Conservation (phyloP, 1,140 invertebrate species). For the Microplitis demolitor region DNA sequence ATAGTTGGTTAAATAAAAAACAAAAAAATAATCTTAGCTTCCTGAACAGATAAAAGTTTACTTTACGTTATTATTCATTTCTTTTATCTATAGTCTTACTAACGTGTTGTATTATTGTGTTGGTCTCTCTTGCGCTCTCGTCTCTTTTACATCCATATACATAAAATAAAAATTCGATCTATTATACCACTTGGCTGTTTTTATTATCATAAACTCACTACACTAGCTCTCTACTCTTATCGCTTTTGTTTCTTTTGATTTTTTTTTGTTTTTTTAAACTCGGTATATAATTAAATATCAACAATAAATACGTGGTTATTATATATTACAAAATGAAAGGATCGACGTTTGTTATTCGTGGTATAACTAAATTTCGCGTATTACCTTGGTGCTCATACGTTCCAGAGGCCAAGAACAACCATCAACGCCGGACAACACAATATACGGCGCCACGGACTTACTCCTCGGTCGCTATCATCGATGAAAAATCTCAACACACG, state of each 20-base stretch:
- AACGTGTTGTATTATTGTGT: not conserved
- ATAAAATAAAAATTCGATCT: no score
- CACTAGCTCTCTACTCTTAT: not conserved
- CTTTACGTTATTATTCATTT: no score
- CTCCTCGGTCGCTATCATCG: conserved; percentile 32
- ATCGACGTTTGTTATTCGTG: conserved; percentile 44
- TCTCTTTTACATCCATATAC: no score
- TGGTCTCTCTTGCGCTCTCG: not conserved
- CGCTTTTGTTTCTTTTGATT: not conserved
- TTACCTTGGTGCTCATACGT: conserved; percentile 45
- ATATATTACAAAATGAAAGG: conserved; percentile 35
- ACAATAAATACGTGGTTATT: conserved; percentile 35
- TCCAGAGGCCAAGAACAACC: conserved; percentile 28
- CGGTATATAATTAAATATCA: not conserved
- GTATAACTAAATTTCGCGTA: conserved; percentile 38
- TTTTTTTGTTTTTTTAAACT: not conserved
- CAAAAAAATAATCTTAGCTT: not conserved
- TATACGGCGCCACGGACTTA: conserved; percentile 44
- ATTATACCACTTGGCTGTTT: not conserved
- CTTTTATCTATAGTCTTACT: not conserved
- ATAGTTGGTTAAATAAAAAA: not conserved
- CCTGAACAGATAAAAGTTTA: not conserved
- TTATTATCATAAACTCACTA: not conserved
- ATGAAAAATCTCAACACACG: conserved; percentile 36
- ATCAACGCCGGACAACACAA: conserved; percentile 38